A percentile compares a stretch with the other conserved stretches of the same genome.
phyloP scores from a whole-genome alignment of 2,888 invertebrate genomes.

The Pegoplata infirma region DNA sequence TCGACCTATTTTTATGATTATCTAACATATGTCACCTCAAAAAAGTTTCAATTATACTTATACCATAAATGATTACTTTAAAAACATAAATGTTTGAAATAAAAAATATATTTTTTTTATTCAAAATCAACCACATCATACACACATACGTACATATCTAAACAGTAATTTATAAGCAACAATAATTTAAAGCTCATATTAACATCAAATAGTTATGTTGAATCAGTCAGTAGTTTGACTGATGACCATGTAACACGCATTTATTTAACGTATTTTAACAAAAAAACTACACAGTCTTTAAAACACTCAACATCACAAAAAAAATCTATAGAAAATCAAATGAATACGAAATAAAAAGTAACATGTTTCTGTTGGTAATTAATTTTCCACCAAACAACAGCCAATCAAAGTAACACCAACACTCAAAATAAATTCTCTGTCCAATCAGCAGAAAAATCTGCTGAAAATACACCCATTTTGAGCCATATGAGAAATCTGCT shows the following conservation, averaged over 20 bases:
- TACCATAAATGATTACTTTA: slow-evolving; percentile 13
- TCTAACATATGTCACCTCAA: slow-evolving; percentile 34
- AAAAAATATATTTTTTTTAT: slow-evolving; percentile 5
- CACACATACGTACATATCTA: background rate
- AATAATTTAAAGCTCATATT: slow-evolving; percentile 24
- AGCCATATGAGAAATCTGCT: too few species aligned
- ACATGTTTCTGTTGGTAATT: slow-evolving; percentile 51
- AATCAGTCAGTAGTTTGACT: slow-evolving; percentile 59
- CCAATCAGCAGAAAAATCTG: too few species aligned
- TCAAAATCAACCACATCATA: too few species aligned
- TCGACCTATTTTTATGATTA: too few species aligned
- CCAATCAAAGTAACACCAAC: slow-evolving; percentile 31
- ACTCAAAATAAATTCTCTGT: too few species aligned
- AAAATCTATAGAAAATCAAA: too few species aligned
- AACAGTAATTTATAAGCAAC: background rate
- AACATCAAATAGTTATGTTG: slow-evolving; percentile 38
- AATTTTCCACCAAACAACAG: slow-evolving; percentile 44
- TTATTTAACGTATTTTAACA: background rate
- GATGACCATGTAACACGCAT: slow-evolving; percentile 64
- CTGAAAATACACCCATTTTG: too few species aligned
- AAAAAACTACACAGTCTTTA: too few species aligned
- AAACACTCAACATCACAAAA: background rate
- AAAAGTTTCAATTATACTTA: slow-evolving; percentile 11
- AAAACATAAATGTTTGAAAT: background rate
- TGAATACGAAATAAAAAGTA: slow-evolving; percentile 29